Evolutionary conservation across 2,113 vertebrate species (phyloP), one percentile per base, ranked within the genome.

Genomic region (Numida meleagris): DNA sequence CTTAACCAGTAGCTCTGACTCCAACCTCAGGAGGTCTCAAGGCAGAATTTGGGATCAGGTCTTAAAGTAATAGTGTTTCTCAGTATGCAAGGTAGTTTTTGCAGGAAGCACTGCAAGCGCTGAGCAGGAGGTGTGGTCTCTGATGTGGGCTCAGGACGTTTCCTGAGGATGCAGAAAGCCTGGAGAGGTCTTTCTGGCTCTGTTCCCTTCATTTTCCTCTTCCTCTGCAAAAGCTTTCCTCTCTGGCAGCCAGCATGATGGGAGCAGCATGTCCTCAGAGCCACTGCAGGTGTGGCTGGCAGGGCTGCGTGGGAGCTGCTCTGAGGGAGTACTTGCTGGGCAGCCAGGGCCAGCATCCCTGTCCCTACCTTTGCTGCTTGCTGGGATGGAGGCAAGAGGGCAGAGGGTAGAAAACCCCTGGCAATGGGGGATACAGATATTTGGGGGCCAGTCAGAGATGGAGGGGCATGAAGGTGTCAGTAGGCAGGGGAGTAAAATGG

Each of bases 191-290:
- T 78, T 83, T 88, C 88, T 96, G 88, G 92, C 88, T 86, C 83
- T 51, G 71, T 83, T 93, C 94, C 88, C 95, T 92, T 48, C 38
- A 93, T 88, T n/a, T 96, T 93, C 94, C 95, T 90, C 66, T 96
- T 96, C 92, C 86, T 85, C 53, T 85, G 78, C 36, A 33, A 76
- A 89, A 88, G 45, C 62, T 76, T 91, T 93, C 94, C 73, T 81
- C 40, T 91, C 77, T 67, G 73, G 76, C 73, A 95, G 73, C 10
- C 34, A 21, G 16, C n/a, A 38, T 58, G 45, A 82, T 4, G 1
- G 75, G 14, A 78, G 65, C 38, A 63, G 33, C 66, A 12, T 40
- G 62, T 61, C n/a, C 31, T 74, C 2, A 0, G 53, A 89, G 48
- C 46, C 31, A 66, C 25, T 1, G 0, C 21, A 50, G 51, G n/a